These are phyloP conservation scores for Rhyacophila brunnea DNA, from an alignment of 1,140 invertebrate genomes.

Conservation along the genomic window DNA sequence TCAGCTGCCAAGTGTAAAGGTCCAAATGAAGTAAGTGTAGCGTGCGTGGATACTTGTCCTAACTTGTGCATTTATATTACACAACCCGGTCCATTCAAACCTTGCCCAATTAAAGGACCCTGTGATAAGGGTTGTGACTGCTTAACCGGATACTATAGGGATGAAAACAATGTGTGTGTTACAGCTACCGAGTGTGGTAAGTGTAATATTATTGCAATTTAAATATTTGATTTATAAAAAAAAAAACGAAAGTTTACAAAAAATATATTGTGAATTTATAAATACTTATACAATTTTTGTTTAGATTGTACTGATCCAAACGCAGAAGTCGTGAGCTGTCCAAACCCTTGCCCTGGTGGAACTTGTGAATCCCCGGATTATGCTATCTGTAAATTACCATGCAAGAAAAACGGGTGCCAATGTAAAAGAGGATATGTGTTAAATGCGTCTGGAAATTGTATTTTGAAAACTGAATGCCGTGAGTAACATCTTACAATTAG, in stretches of 20 bases:
- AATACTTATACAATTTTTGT: neutral
- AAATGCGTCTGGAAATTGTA: neutral
- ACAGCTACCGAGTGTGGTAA: neutral
- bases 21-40: neutral
- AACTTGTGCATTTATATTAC: neutral
- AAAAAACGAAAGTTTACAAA: too few species aligned
- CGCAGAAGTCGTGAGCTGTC: conserved; percentile 10
- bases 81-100: neutral
- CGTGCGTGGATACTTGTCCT: neutral
- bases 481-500: neutral
- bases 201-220: too few species aligned
- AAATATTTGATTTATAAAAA: too few species aligned
- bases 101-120: neutral
- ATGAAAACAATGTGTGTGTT: neutral
- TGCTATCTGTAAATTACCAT: neutral
- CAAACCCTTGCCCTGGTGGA: conserved; percentile 24
- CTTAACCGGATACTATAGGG: neutral
- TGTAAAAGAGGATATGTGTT: conserved; percentile 16
- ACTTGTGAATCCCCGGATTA: conserved; percentile 17
- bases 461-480: neutral
- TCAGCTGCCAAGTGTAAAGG: neutral
- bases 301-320: conserved; percentile 10
- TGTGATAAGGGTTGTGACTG: neutral
- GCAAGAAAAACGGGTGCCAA: conserved; percentile 12
- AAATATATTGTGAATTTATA: too few species aligned